Evolutionary conservation across 35 echinoderm and acorn worm genomes (phyloP), one percentile per base, ranked within the genome.

Genomic region (Heliocidaris erythrogramma): DNA sequence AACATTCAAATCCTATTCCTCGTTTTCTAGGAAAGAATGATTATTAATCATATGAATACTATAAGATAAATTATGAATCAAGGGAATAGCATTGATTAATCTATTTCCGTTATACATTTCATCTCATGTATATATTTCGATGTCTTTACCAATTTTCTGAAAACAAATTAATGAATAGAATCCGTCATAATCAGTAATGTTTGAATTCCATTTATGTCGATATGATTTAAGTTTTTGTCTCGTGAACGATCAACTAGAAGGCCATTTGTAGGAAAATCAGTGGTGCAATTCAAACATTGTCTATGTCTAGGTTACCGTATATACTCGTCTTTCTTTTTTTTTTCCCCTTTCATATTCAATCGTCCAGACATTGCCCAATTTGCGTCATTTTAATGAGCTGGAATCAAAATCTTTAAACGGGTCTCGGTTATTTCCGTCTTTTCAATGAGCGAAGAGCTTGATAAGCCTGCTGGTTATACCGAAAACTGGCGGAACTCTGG

Each of bases 301-400:
- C 52, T 78, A 78, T n/a, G 65, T 78, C 65, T 78, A 5, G 27
- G 8, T 27, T 78, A 56, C 52, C 9, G 14, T 56, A 56, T 56
- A 78, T 78, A 78, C 65, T 78, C 27, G 21, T 8, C 27, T 78
- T 78, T 56, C 13, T 12, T 1, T 8, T 18, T 78, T 27, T 56
- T 56, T 12, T 12, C 7, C 61, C 0, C 6, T 78, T 69, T 78
- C n/a, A 27, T 27, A 27, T 78, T 4, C 18, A 7, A n/a, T 78
- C 65, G 6, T 7, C 65, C 65, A 78, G 65, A 78, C 65, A 24
- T 78, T 78, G 65, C 65, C 32, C 31, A 89, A 89, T 89, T 89
- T 89, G 87, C 8, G 47, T 89, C 30, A 48, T 89, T 89, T 89
- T 89, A 89, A 89, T 89, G 87, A 89, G 87, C 87, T 17, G 2